phyloP scores from a whole-genome alignment of 2,113 vertebrate genomes.

The Labrus mixtus region DNA sequence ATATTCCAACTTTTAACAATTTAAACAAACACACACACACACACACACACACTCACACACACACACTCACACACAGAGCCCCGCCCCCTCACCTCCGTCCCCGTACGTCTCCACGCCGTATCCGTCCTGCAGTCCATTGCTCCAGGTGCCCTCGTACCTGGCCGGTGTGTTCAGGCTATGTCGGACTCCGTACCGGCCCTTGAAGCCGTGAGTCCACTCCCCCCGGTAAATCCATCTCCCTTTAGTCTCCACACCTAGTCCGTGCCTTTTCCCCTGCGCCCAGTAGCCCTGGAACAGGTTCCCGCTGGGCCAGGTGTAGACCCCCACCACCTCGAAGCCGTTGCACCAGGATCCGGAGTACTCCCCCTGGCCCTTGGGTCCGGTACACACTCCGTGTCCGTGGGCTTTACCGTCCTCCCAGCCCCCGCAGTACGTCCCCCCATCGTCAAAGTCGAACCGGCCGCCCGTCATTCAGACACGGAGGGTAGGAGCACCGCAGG shows the following conservation, averaged over 20 bases:
- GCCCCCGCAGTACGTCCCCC: slow-evolving; percentile 96
- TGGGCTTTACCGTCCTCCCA: slow-evolving; percentile 97
- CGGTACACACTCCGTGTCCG: slow-evolving; percentile 96
- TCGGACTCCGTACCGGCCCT: slow-evolving; percentile 94
- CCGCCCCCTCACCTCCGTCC: slow-evolving; percentile 89
- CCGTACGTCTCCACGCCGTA: slow-evolving; percentile 97
- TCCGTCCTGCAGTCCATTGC: slow-evolving; percentile 94
- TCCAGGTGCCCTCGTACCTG: slow-evolving; percentile 97
- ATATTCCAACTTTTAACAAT: no score
- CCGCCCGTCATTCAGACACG: slow-evolving; percentile 95
- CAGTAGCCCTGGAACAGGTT: slow-evolving; percentile 94
- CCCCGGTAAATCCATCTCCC: slow-evolving; percentile 95
- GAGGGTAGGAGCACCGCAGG: slow-evolving; percentile 24
- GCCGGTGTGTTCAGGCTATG: slow-evolving; percentile 93
- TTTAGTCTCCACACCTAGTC: slow-evolving; percentile 94
- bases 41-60: no score
- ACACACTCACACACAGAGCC: no score
- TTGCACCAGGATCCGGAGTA: slow-evolving; percentile 95
- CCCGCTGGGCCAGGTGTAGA: slow-evolving; percentile 97
- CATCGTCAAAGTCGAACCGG: slow-evolving; percentile 98
- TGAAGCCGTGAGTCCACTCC: slow-evolving; percentile 95
- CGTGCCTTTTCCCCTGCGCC: slow-evolving; percentile 95
- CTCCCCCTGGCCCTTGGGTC: slow-evolving; percentile 95
- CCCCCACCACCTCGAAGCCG: slow-evolving; percentile 93
- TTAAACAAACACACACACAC: no score